Conservation (phyloP, 2,888 invertebrate species). For the Euplagia quadripunctaria region DNA sequence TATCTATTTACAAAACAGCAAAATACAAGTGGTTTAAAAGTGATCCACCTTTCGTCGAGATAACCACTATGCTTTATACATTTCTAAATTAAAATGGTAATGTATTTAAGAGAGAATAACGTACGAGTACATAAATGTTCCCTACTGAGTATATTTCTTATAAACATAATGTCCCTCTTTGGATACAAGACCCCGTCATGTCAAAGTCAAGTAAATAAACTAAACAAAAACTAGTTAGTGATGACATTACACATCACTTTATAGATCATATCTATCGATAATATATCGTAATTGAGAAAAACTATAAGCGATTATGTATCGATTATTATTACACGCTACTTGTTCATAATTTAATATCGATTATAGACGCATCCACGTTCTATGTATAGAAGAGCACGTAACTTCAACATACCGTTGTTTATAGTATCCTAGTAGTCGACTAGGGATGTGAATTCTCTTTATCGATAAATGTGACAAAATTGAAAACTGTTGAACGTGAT, state of each 20-base stretch:
- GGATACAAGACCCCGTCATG: constrained; percentile 15
- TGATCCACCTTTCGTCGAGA: background rate
- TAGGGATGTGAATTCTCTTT: constrained; percentile 17
- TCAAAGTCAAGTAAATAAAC: constrained; percentile 21
- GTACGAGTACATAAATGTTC: background rate
- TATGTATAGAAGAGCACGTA: constrained; percentile 50
- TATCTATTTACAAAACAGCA: background rate
- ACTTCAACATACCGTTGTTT: constrained; percentile 51
- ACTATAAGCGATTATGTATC: constrained; percentile 41
- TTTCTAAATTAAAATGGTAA: background rate
- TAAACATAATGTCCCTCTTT: constrained; percentile 31
- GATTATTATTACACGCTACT: constrained; percentile 52
- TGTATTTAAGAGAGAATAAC: background rate
- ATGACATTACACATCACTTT: constrained; percentile 33
- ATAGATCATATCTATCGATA: constrained; percentile 44
- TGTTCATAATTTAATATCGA: constrained; percentile 56
- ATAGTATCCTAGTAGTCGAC: constrained; percentile 48
- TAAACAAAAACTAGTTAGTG: constrained; percentile 36
- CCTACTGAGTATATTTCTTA: constrained; percentile 21
- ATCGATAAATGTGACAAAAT: constrained; percentile 36
- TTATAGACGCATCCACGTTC: constrained; percentile 46
- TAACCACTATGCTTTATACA: background rate
- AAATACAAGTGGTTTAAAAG: background rate
- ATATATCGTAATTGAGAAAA: constrained; percentile 42
- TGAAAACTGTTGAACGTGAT: background rate